phyloP scores from a whole-genome alignment of 2,113 vertebrate genomes.

The Hipposideros armiger region DNA sequence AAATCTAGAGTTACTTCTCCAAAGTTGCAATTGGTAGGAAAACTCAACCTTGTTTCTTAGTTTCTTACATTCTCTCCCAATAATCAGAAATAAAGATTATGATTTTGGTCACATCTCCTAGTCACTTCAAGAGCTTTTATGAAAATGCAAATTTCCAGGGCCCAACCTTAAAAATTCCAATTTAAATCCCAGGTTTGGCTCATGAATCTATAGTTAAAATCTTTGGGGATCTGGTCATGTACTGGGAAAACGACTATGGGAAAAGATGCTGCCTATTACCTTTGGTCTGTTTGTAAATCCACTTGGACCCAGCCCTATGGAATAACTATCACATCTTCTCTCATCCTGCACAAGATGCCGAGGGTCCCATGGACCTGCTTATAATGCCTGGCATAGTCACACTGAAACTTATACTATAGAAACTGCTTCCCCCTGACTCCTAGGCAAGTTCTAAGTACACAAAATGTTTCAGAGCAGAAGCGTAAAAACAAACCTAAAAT shows the following conservation, averaged over 20 bases:
- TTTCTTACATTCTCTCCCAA: not conserved
- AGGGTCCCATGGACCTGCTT: not conserved
- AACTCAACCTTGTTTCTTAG: not conserved
- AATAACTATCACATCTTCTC: not conserved
- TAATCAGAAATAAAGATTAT: not conserved
- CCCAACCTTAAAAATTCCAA: not conserved
- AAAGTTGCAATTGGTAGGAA: not conserved
- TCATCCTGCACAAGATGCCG: not conserved
- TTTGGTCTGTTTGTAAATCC: not conserved
- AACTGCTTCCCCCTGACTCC: not conserved
- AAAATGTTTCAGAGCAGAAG: constrained; percentile 38
- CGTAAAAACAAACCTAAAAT: not conserved
- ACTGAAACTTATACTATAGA: not conserved
- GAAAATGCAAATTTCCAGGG: not conserved
- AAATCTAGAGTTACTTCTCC: not conserved
- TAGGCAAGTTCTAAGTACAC: not conserved
- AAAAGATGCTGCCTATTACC: not conserved
- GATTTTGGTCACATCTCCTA: not conserved
- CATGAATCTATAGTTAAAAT: not conserved
- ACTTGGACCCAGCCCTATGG: not conserved
- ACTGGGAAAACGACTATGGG: not conserved
- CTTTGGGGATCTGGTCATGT: not conserved
- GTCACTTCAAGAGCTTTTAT: not conserved
- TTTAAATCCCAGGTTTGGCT: constrained; percentile 15
- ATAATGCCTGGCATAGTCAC: not conserved